Conservation (phyloP, 1,140 invertebrate species). For the Hestina assimilis region DNA sequence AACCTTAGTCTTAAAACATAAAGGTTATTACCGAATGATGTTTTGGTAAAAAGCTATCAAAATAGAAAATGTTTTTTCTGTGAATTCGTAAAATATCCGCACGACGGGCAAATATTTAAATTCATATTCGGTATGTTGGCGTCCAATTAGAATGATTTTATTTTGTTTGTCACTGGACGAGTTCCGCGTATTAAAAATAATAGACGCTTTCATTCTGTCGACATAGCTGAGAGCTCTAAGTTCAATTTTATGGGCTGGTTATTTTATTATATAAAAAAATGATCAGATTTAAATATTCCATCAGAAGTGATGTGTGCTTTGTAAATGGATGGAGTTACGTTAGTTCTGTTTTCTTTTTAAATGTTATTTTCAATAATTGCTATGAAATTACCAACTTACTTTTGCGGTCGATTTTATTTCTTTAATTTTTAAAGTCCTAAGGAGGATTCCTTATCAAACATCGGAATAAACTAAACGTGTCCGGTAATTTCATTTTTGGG, state of each 20-base stretch:
- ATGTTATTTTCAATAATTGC: too few relatives aligned
- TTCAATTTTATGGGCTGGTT: conserved; percentile 4
- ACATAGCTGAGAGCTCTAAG: not conserved
- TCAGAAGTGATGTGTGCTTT: too few relatives aligned
- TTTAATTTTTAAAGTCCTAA: too few relatives aligned
- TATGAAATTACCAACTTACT: too few relatives aligned
- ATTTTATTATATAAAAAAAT: not conserved
- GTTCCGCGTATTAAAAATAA: conserved; percentile 17
- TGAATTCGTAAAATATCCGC: conserved; percentile 26
- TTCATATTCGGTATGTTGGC: conserved; percentile 15
- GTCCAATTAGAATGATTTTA: conserved; percentile 24
- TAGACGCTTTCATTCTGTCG: not conserved
- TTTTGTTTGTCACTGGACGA: conserved; percentile 18
- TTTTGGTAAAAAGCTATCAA: not conserved
- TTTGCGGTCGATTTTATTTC: too few relatives aligned
- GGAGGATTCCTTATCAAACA: too few relatives aligned
- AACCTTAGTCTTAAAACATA: not conserved
- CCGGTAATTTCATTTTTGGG: too few relatives aligned
- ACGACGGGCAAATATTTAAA: conserved; percentile 25
- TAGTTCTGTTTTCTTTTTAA: too few relatives aligned
- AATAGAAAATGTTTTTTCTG: conserved; percentile 21
- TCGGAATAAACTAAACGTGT: too few relatives aligned
- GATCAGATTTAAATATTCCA: not conserved
- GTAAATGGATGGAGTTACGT: too few relatives aligned
- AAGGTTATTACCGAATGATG: not conserved